Percentiles rank a stretch among this genome's conserved stretches.
These are phyloP conservation scores for Patella caerulea DNA, from an alignment of 2,888 invertebrate genomes.

Conservation along the genomic window DNA sequence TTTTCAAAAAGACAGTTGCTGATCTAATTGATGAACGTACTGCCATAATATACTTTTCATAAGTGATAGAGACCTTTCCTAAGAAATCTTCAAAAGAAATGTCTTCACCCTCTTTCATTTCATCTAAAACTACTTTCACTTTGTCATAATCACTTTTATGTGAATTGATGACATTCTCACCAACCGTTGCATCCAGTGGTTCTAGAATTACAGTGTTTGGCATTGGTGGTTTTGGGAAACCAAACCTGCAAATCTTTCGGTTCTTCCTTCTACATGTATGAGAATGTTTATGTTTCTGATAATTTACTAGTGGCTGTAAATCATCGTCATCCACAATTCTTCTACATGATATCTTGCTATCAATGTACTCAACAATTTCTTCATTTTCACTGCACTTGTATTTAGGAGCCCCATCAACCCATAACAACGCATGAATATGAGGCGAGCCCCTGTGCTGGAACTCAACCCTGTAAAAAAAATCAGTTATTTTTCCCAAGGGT, in stretches of 20 bases:
- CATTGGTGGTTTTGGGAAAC: constrained; percentile 12
- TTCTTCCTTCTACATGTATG: constrained; percentile 24
- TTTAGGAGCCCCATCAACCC: constrained; percentile 40
- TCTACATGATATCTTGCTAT: constrained; percentile 27
- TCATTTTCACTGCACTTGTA: constrained; percentile 29
- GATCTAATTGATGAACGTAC: constrained; percentile 8
- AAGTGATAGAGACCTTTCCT: not conserved
- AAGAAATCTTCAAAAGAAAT: not conserved
- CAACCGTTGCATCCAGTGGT: constrained; percentile 10
- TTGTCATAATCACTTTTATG: not conserved
- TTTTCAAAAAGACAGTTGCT: constrained; percentile 27
- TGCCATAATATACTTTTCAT: constrained; percentile 17
- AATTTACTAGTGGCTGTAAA: constrained; percentile 16
- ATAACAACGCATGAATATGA: constrained; percentile 42
- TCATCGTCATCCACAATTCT: constrained; percentile 28
- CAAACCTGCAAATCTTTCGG: constrained; percentile 8
- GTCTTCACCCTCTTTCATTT: too few species aligned
- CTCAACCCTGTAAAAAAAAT: constrained; percentile 46
- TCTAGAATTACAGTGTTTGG: constrained; percentile 1
- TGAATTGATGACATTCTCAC: too few species aligned
- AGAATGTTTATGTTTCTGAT: constrained; percentile 35
- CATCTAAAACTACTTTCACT: not conserved
- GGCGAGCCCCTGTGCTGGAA: constrained; percentile 53
- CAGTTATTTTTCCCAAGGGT: constrained; percentile 38
- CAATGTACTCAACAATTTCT: constrained; percentile 34